Evolutionary conservation across 2,888 invertebrate species (phyloP), one percentile per base, ranked within the genome.

Genomic region (Heliconius cydno): DNA sequence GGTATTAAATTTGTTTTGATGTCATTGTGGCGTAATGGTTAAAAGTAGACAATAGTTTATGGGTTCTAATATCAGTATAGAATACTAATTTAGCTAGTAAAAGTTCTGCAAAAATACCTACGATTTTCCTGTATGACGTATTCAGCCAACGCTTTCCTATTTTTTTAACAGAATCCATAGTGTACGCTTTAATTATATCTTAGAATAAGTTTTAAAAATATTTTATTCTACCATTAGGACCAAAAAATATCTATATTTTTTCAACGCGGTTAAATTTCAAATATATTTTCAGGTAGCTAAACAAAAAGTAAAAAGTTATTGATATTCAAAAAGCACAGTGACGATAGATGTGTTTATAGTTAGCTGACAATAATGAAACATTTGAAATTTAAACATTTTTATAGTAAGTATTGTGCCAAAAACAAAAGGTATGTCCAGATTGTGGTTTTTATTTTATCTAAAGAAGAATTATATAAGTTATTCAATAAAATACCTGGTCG

Each of bases 321-420:
- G n/a, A 68, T 41, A 68, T 25, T 41, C 9, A n/a, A n/a, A 15
- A 70, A 70, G 25, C 28, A 41, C 25, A 41, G 68, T 70, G 70
- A 46, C n/a, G 60, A 73, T 15, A 38, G 34, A 38, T 22, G 30
- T 60, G 73, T 73, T 73, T 60, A 73, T 60, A 73, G 34, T 73
- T 73, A 15, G 60, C n/a, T 73, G 57, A 15, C 60, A 73, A 73
- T 60, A 60, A 7, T 38, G 30, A n/a, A 30, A 60, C 30, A 57
- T 73, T 60, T 73, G 4, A 25, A 57, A 73, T 9, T 10, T 12
- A 6, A 71, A 52, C 34, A 38, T 57, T n/a, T 19, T 15, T 25
- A 6, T n/a, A 15, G 9, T 60, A 25, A 15, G 9, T 60, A 25
- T 57, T 73, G 73, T 73, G 73, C 73, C 73, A 73, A 73, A 57